These are phyloP conservation scores for Crypturellus undulatus DNA, from an alignment of 2,113 vertebrate species.

Conservation along the genomic window DNA sequence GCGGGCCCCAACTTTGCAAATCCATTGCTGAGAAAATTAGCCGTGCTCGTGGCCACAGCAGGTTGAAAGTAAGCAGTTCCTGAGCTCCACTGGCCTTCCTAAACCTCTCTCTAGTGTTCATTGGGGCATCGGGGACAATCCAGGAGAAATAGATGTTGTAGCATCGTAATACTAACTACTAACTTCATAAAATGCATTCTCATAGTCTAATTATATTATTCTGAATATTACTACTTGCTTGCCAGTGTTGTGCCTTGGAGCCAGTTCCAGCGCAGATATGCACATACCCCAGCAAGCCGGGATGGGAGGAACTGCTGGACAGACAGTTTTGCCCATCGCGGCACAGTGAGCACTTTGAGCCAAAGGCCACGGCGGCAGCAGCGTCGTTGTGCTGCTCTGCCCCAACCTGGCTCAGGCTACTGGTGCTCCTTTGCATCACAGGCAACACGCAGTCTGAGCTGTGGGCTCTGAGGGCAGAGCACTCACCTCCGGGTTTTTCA, in stretches of 20 bases:
- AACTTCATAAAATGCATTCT: not conserved
- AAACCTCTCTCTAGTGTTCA: not conserved
- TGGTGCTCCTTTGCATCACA: not conserved
- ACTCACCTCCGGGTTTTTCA: not conserved
- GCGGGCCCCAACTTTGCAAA: not conserved
- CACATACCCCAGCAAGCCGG: accelerated
- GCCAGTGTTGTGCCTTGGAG: not conserved
- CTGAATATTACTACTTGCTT: not conserved
- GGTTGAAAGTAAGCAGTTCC: not conserved
- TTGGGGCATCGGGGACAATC: accelerated
- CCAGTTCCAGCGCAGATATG: not conserved
- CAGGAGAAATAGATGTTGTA: not conserved
- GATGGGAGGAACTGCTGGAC: not conserved
- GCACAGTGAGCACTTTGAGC: not conserved
- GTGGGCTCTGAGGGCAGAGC: accelerated
- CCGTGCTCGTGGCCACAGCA: not conserved
- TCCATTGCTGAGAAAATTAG: not conserved
- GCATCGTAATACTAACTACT: not conserved
- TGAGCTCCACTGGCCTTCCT: not conserved
- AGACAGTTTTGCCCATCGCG: not conserved
- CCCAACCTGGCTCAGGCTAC: not conserved
- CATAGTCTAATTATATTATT: not conserved
- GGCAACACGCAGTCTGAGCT: not conserved
- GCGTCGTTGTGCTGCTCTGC: not conserved
- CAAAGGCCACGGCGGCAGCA: not conserved